These are phyloP conservation scores for Cepaea hortensis DNA, from an alignment of 2,888 invertebrate genomes.

Conservation along the genomic window DNA sequence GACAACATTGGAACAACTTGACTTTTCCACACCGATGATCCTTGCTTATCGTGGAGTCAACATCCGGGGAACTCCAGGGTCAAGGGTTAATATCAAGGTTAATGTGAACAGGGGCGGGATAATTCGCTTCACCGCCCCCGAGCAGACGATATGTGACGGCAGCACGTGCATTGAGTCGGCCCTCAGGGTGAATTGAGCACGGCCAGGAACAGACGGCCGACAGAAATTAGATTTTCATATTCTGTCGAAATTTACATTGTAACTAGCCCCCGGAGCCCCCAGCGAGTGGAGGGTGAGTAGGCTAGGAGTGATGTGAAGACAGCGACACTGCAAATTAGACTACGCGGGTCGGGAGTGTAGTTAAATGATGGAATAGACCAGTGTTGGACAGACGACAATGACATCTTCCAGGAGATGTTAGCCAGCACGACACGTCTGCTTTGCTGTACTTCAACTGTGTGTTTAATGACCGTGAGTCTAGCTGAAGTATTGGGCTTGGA, in stretches of 20 bases:
- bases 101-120: conserved; percentile 29
- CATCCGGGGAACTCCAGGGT: background rate
- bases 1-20: background rate
- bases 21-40: background rate
- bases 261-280: conserved; percentile 22
- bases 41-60: background rate
- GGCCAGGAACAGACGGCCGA: conserved; percentile 32
- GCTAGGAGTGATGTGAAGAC: background rate
- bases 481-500: too few species aligned
- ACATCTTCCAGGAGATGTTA: background rate
- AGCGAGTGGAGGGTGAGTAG: background rate
- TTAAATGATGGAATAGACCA: background rate
- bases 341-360: background rate
- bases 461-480: too few species aligned
- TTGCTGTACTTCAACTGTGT: too few species aligned
- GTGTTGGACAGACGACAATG: background rate
- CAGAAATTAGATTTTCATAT: conserved; percentile 44
- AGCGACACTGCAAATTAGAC: background rate
- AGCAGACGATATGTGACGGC: conserved; percentile 35
- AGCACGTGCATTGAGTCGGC: conserved; percentile 30
- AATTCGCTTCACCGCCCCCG: conserved; percentile 37
- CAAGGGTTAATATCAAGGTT: conserved; percentile 38
- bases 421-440: too few species aligned
- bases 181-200: conserved; percentile 21
- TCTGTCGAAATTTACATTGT: conserved; percentile 43